Percentiles rank a stretch among this genome's conserved stretches.
phyloP scores from a whole-genome alignment of 2,113 vertebrate species.

The Danionella cerebrum region DNA sequence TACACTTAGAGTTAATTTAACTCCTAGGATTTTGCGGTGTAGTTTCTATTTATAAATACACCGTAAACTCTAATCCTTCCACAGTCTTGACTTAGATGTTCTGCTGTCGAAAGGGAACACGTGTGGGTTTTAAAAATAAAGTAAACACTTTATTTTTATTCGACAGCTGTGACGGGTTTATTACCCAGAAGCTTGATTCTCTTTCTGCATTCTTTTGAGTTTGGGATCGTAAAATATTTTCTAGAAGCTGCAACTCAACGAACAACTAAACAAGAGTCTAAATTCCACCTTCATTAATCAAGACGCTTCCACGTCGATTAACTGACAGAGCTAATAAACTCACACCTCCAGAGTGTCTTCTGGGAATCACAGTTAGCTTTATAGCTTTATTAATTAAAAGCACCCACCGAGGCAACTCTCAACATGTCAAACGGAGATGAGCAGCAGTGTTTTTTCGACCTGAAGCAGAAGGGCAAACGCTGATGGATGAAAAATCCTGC shows the following conservation, averaged over 20 bases:
- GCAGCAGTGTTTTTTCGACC: conserved; percentile 35
- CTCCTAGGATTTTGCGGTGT: too few species aligned
- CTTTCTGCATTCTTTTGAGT: not conserved
- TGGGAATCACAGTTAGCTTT: conserved; percentile 53
- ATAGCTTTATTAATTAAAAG: conserved; percentile 60
- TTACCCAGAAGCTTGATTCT: not conserved
- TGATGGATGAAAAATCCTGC: conserved; percentile 53
- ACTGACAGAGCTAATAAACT: conserved; percentile 64
- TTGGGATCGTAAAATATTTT: conserved; percentile 51
- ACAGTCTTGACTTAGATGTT: too few species aligned
- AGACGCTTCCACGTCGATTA: conserved; percentile 59
- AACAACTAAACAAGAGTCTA: conserved; percentile 49
- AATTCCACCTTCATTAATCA: conserved; percentile 55
- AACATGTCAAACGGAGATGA: conserved; percentile 46
- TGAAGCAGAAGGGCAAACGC: conserved; percentile 47
- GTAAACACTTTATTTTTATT: too few species aligned
- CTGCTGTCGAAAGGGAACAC: too few species aligned
- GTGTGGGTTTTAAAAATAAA: too few species aligned
- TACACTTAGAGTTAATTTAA: too few species aligned
- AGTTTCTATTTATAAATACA: too few species aligned
- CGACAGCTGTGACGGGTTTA: not conserved
- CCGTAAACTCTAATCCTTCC: too few species aligned
- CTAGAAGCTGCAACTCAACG: conserved; percentile 47
- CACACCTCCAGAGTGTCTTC: conserved; percentile 36
- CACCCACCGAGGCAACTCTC: conserved; percentile 29